These are phyloP conservation scores for Ennomos fuscantarius DNA, from an alignment of 2,888 invertebrate species.

Conservation along the genomic window DNA sequence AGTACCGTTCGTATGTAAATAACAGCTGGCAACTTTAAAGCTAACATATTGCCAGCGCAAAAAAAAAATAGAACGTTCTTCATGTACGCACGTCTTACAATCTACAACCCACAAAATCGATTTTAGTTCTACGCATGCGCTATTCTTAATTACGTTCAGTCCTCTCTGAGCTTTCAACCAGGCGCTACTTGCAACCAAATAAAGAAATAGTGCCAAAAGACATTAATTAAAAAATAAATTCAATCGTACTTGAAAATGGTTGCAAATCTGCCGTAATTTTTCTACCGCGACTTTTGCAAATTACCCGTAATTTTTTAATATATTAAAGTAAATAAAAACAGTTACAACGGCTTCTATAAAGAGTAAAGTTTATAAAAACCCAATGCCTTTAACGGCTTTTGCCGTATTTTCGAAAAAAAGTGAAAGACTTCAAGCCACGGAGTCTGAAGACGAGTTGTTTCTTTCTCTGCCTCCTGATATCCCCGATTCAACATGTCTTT, in stretches of 20 bases:
- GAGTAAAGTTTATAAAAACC: conserved; percentile 56
- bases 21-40: not conserved
- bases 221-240: conserved; percentile 1
- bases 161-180: not conserved
- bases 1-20: too few relatives aligned
- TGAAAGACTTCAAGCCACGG: conserved; percentile 67
- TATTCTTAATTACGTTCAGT: conserved; percentile 5
- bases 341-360: conserved; percentile 68
- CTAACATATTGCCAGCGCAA: not conserved
- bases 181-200: conserved; percentile 11
- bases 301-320: conserved; percentile 7
- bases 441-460: conserved; percentile 74
- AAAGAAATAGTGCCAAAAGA: conserved; percentile 22
- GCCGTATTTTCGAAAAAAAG: conserved; percentile 59
- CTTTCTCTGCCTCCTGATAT: conserved; percentile 74
- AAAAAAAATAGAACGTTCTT: conserved; percentile 1
- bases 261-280: conserved; percentile 26
- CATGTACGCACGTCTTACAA: conserved; percentile 5
- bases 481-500: conserved; percentile 78
- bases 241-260: conserved; percentile 11
- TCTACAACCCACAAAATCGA: conserved; percentile 29
- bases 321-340: conserved; percentile 50
- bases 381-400: conserved; percentile 72
- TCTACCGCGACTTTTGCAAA: conserved; percentile 3
- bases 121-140: conserved; percentile 26